A percentile compares a stretch with the other conserved stretches of the same genome.
These are phyloP conservation scores for Trachelus troglodyta DNA, from an alignment of 2,888 invertebrate genomes.

Conservation along the genomic window DNA sequence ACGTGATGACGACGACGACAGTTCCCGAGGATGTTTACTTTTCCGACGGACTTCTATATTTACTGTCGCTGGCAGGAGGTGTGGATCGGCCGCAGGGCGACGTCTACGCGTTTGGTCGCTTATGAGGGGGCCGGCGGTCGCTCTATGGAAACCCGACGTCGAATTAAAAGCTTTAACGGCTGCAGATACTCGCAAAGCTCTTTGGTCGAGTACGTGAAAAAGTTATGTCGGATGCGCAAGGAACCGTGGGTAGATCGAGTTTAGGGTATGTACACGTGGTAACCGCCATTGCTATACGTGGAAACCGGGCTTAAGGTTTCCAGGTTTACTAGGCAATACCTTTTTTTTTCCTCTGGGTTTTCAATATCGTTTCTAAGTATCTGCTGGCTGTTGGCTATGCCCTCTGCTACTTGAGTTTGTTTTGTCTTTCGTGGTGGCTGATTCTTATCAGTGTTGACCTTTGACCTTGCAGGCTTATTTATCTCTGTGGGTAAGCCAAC, in stretches of 20 bases:
- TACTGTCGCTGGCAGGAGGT: not conserved
- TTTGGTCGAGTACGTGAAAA: not conserved
- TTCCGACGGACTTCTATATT: not conserved
- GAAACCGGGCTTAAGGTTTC: not conserved
- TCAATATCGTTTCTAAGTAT: not conserved
- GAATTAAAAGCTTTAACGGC: not conserved
- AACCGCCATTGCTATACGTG: not conserved
- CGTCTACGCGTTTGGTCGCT: constrained; percentile 23
- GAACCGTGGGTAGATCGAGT: not conserved
- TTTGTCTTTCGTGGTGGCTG: not conserved
- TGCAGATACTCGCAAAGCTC: not conserved
- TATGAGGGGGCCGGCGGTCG: constrained; percentile 24
- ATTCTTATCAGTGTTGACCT: not conserved
- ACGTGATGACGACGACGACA: not conserved
- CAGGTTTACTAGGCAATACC: not conserved
- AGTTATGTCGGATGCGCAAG: not conserved
- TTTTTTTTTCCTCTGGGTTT: not conserved
- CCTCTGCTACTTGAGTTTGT: not conserved
- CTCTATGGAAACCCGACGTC: constrained; percentile 15
- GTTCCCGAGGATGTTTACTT: not conserved
- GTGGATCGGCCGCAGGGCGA: constrained; percentile 8
- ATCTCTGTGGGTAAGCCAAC: not conserved
- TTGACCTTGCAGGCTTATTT: not conserved
- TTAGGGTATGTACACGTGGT: not conserved
- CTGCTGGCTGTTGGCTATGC: not conserved